These are phyloP conservation scores for Alectura lathami DNA, from an alignment of 2,113 vertebrate genomes.

Conservation along the genomic window DNA sequence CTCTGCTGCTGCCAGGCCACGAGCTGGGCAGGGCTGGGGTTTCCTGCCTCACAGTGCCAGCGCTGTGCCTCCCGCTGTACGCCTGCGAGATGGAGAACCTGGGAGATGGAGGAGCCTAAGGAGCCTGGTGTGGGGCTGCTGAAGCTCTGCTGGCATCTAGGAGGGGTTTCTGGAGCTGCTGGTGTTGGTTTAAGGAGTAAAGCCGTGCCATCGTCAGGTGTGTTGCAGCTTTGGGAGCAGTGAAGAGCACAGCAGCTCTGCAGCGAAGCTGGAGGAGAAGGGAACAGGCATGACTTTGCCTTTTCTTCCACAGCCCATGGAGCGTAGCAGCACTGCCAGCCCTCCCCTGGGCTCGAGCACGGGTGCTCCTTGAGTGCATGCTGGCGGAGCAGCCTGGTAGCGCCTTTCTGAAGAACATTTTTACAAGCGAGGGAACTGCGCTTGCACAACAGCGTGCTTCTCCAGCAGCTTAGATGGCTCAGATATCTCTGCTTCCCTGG, in stretches of 20 bases:
- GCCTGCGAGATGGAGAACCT: background rate
- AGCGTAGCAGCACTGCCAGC: accelerated
- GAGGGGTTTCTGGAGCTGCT: background rate
- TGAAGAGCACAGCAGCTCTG: background rate
- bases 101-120: background rate
- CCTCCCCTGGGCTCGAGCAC: background rate
- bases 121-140: background rate
- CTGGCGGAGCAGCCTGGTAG: background rate
- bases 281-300: background rate
- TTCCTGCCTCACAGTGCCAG: background rate
- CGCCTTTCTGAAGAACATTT: background rate
- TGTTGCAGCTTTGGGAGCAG: background rate
- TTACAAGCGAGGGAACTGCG: background rate
- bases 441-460: slow-evolving; percentile 42
- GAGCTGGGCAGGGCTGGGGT: background rate
- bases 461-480: slow-evolving; percentile 42
- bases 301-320: background rate
- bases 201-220: background rate
- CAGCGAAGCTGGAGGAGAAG: accelerated
- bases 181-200: background rate
- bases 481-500: slow-evolving; percentile 55
- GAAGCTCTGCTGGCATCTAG: background rate
- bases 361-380: background rate
- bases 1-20: accelerated
- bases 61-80: accelerated